A percentile compares a stretch with the other conserved stretches of the same genome.
Conservation (phyloP, 2,797 vertebrate genomes). For the Luscinia luscinia region DNA sequence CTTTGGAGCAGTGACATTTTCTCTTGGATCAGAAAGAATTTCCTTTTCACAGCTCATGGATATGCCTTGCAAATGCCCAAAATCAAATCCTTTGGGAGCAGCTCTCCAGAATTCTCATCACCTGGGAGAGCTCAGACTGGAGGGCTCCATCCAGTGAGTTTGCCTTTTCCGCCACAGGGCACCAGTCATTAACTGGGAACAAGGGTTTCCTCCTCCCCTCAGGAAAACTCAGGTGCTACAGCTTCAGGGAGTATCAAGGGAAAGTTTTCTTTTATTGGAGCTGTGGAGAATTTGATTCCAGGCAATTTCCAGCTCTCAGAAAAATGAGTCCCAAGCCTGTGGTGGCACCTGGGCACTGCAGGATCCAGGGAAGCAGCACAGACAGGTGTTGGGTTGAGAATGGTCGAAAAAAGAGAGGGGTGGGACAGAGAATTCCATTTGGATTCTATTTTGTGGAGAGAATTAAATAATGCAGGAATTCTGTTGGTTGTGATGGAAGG, state of each 20-base stretch:
- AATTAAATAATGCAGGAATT: neutral
- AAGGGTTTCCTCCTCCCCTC: neutral
- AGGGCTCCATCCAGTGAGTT: neutral
- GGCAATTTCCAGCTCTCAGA: neutral
- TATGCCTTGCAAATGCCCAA: neutral
- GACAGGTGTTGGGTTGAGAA: neutral
- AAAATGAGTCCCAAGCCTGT: neutral
- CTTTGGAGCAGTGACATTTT: neutral
- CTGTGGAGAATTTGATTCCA: neutral
- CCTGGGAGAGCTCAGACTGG: neutral
- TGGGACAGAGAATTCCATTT: neutral
- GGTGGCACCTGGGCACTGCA: neutral
- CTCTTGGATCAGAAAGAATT: neutral
- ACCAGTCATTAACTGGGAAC: neutral
- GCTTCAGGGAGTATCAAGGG: neutral
- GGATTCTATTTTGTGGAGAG: too few relatives aligned
- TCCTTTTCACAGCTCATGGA: neutral
- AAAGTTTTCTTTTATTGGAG: neutral
- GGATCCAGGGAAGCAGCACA: too few relatives aligned
- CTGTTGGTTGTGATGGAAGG: neutral
- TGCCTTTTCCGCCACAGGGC: neutral
- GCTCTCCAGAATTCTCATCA: neutral
- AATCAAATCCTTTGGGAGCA: neutral
- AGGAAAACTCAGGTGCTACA: neutral
- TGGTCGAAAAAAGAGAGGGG: too few relatives aligned